Evolutionary conservation across 2,888 invertebrate species (phyloP).

Genomic region (Melipona beecheii): DNA sequence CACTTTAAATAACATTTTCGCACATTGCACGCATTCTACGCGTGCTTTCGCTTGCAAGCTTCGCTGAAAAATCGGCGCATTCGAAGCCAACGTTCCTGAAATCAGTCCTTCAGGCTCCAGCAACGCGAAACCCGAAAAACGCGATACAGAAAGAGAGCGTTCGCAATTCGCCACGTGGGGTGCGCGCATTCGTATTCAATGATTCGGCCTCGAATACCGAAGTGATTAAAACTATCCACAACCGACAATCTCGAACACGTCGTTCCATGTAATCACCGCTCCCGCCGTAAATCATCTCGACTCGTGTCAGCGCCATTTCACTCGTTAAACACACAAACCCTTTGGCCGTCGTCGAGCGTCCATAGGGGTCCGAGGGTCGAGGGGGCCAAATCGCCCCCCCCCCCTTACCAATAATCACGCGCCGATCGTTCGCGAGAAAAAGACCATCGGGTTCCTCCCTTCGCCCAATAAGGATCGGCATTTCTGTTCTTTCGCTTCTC

Average conservation of each 20-base stretch:
- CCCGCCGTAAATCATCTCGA: constrained; percentile 40
- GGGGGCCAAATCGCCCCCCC: neutral
- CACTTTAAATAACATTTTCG: too few species aligned
- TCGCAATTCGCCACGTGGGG: neutral
- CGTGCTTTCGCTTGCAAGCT: too few species aligned
- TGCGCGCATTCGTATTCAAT: constrained; percentile 28
- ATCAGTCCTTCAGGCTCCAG: neutral
- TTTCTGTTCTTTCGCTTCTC: neutral
- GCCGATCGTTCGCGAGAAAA: constrained; percentile 24
- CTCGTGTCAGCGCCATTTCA: constrained; percentile 47
- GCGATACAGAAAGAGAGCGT: neutral
- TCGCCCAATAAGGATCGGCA: neutral
- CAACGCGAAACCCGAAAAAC: neutral
- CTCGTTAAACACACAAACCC: constrained; percentile 55
- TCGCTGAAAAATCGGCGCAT: too few species aligned
- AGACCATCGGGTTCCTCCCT: neutral
- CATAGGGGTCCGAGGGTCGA: neutral
- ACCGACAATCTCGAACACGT: constrained; percentile 48
- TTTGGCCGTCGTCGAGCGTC: neutral
- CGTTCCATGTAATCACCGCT: constrained; percentile 42
- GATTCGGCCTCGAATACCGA: constrained; percentile 32
- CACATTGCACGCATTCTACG: too few species aligned
- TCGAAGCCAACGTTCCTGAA: neutral
- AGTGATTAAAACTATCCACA: constrained; percentile 43
- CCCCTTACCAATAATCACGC: constrained; percentile 38